Percentiles rank a stretch among this genome's conserved stretches.
Conservation (phyloP, 2,797 vertebrate species). For the Zonotrichia albicollis region DNA sequence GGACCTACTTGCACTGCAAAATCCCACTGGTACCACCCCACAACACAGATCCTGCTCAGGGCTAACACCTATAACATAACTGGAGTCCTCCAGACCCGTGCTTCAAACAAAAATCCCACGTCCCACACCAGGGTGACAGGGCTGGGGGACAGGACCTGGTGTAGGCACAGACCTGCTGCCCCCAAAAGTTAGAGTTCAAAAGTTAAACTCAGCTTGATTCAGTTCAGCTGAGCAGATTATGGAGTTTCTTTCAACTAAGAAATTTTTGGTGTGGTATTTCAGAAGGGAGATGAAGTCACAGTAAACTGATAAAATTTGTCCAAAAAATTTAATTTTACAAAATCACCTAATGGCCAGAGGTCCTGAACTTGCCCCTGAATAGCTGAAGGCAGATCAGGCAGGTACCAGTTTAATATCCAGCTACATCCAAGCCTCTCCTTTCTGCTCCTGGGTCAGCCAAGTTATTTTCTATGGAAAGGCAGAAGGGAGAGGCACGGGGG, state of each 20-base stretch:
- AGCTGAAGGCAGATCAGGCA: neutral
- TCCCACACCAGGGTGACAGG: neutral
- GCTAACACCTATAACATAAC: accelerated
- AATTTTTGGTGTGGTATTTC: neutral
- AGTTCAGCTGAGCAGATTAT: neutral
- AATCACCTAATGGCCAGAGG: neutral
- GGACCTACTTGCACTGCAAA: neutral
- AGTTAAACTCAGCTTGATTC: neutral
- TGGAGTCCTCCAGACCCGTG: accelerated
- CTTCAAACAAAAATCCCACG: neutral
- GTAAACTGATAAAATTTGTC: neutral
- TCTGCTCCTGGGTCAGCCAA: neutral
- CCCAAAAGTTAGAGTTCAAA: neutral
- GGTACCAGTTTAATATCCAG: neutral
- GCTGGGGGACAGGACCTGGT: neutral
- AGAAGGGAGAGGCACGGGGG: neutral
- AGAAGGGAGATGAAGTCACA: neutral
- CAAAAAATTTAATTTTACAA: no score
- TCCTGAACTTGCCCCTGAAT: neutral
- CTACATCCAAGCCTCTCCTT: neutral
- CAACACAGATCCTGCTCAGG: neutral
- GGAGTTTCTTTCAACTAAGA: neutral
- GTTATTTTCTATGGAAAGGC: neutral
- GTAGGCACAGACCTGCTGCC: neutral
- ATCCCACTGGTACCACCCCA: neutral